Base-by-base conservation (phyloP, 1,140 invertebrate species). In the Neodiprion virginianus region DNA sequence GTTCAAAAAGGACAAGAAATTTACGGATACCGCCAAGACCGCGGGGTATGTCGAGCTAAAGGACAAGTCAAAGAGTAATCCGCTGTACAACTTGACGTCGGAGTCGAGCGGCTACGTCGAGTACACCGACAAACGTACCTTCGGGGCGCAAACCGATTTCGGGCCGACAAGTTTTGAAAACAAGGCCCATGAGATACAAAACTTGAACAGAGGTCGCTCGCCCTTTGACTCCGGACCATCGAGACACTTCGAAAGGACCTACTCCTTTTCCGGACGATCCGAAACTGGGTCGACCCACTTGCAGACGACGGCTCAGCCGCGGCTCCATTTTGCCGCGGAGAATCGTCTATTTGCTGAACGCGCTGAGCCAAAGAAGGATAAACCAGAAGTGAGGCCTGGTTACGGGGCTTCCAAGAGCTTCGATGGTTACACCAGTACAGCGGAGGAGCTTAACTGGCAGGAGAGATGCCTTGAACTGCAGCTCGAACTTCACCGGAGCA, bases 391-490 rank as follows among this genome's bases (percentile, higher is more conserved):
- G 67, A 81, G 81, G 71, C 81, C 80, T 0, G 72, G 68, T 72
- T 87, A 85, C 72, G 80, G 79, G 4, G 79, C 86, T 9, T 86
- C 87, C 40, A 87, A 86, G 78, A 87, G 85, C 77, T 88, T 87
- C 75, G 85, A 86, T 49, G 83, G 84, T n/a, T 88, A 88, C 74
- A 80, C 83, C 10, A 83, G 77, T 74, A 82, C 82, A 3, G 86
- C 89, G 23, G 89, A 90, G 76, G 86, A 86, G 71, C 86, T 91
- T 73, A 94, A 94, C 82, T 97, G 96, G 96, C 94, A 96, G 85
- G 94, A 96, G 82, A 89, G 94, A 47, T 97, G 95, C 84, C 85
- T 96, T 76, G 93, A 95, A 80, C 83, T 97, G 76, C 95, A 96
- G 81, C 84, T 95, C 77, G 95, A 96, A 80, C 87, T 96, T 79